Base-by-base conservation (phyloP, 2,888 invertebrate species). In the Torymus texanus region DNA sequence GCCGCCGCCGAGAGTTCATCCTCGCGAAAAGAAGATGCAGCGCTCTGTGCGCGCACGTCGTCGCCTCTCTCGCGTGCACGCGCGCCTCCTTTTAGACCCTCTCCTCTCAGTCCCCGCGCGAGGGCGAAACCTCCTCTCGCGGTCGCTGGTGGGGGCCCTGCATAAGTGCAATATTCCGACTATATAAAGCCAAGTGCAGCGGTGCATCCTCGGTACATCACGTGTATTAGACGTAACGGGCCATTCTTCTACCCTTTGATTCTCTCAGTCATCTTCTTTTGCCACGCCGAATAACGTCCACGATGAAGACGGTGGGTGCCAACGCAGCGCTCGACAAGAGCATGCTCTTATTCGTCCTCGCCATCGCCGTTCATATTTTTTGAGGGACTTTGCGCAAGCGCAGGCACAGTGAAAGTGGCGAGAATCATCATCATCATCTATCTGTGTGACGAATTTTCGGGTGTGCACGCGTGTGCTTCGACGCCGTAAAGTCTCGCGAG, bases 171-270 rank as follows among this genome's bases (percentile, higher is more conserved):
- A 88, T 88, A 88, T 87, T 86, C 87, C 87, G 84, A 83, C 86
- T 89, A 90, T 90, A 89, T 88, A 90, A 90, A 89, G 89, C 85
- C 87, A 83, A 85, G 86, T 85, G 85, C 85, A 68, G 16, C 81
- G 80, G 85, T 78, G 83, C 84, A 88, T 87, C 86, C 83, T 83
- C 84, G 87, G 87, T 88, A 87, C 71, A 68, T 86, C 86, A 85
- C 86, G 73, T 73, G 85, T 86, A 87, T 85, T 84, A 84, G 83
- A 83, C 83, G 56, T 56, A 53, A 67, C 67, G 67, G 53, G 56
- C 68, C 55, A 24, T 3, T 16, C 29, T 18, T 58, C 51, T 55
- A 59, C 53, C 63, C 18, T 12, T 55, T 21, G 59, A 12, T 16
- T 61, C 50, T 71, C 55, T 16, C 24, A 8, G 50, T 61, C 11